Conservation (phyloP, 2,113 vertebrate species). For the Willisornis vidua region DNA sequence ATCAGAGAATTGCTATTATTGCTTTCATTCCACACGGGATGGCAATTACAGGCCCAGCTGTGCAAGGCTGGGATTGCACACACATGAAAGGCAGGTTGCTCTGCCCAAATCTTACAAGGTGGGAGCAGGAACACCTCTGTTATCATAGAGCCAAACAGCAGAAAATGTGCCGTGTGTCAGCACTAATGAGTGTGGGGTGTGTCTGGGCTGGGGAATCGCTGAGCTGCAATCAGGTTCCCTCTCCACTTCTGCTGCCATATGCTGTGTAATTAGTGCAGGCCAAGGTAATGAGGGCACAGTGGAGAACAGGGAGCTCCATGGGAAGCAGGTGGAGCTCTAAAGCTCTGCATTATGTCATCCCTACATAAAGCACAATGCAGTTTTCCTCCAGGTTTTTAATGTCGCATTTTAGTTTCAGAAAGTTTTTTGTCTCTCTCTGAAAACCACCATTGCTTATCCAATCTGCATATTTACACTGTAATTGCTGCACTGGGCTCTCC, state of each 20-base stretch:
- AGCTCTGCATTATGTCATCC: neutral
- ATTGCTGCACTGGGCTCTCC: neutral
- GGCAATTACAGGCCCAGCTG: neutral
- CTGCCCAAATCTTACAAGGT: neutral
- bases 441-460: neutral
- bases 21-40: neutral
- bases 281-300: neutral
- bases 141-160: neutral
- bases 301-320: neutral
- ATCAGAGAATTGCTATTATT: neutral
- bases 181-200: neutral
- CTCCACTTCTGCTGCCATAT: neutral
- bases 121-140: neutral
- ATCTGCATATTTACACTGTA: neutral
- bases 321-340: neutral
- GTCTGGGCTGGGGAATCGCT: neutral
- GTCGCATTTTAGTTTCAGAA: neutral
- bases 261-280: slow-evolving; percentile 36
- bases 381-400: neutral
- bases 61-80: neutral
- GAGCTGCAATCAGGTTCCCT: neutral
- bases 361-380: neutral
- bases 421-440: neutral
- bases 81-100: neutral
- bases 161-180: neutral